Percentiles rank a stretch among this genome's conserved stretches.
phyloP scores from a whole-genome alignment of 2,888 invertebrate genomes.

The Chymomyza fuscimana region DNA sequence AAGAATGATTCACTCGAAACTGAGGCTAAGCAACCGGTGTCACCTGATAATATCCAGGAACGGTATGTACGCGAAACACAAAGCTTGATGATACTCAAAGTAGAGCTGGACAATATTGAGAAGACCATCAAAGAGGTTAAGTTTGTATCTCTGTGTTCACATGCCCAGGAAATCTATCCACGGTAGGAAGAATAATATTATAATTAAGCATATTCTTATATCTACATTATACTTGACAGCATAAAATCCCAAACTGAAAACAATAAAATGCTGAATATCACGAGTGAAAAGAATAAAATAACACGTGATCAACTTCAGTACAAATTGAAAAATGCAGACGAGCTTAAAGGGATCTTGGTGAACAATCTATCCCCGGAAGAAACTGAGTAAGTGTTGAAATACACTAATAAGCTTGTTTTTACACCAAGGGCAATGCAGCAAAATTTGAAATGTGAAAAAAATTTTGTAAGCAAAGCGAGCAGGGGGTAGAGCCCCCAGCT shows the following conservation, averaged over 20 bases:
- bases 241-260: constrained; percentile 76
- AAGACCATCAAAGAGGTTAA: constrained; percentile 76
- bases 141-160: constrained; percentile 75
- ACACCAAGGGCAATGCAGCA: too few species aligned
- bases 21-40: constrained; percentile 14
- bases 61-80: constrained; percentile 78
- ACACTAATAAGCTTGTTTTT: too few species aligned
- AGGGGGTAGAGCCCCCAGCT: too few species aligned
- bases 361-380: constrained; percentile 76
- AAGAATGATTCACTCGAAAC: not conserved
- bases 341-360: constrained; percentile 68
- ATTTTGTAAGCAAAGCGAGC: too few species aligned
- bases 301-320: constrained; percentile 65
- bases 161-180: constrained; percentile 76
- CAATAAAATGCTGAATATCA: constrained; percentile 72
- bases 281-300: constrained; percentile 67
- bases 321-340: constrained; percentile 69
- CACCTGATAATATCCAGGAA: constrained; percentile 38
- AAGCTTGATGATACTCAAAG: constrained; percentile 76
- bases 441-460: too few species aligned
- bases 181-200: constrained; percentile 54
- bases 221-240: constrained; percentile 39
- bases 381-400: constrained; percentile 58
- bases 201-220: not conserved
- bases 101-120: constrained; percentile 73